Conservation (phyloP, 1,140 invertebrate species). For the Brachionus koreanus region DNA sequence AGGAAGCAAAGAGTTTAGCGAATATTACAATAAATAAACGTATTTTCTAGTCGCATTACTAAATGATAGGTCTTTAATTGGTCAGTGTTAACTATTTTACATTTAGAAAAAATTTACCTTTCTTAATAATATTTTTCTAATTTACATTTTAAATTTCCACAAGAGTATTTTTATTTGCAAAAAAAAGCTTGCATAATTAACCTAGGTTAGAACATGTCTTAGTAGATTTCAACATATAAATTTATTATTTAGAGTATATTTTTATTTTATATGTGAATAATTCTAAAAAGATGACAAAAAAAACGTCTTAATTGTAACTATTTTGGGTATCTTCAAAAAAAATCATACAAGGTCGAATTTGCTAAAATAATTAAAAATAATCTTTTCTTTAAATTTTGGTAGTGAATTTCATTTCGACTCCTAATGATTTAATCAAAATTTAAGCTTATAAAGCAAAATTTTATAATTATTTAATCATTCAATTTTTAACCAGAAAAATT, state of each 20-base stretch:
- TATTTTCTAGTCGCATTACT: background rate
- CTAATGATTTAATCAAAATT: too few species aligned
- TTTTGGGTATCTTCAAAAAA: background rate
- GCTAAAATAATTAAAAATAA: too few species aligned
- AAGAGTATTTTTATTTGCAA: background rate
- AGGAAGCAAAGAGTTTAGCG: background rate
- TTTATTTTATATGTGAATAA: background rate
- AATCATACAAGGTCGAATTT: too few species aligned
- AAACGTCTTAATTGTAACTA: background rate
- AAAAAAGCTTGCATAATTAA: slow-evolving; percentile 18
- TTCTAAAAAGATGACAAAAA: background rate
- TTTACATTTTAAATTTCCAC: background rate
- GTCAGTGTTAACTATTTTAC: background rate
- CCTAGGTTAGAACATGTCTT: background rate
- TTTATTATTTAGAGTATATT: background rate
- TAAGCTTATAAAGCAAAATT: too few species aligned
- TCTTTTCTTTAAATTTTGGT: too few species aligned
- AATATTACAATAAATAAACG: background rate
- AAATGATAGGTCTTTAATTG: background rate
- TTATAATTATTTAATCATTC: too few species aligned
- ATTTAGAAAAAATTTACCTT: background rate
- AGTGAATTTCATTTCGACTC: too few species aligned
- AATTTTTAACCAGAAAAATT: too few species aligned
- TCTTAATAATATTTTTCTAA: background rate
- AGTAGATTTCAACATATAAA: background rate